Evolutionary conservation across 1,140 invertebrate species (phyloP).

Genomic region (Charaxes varanes): DNA sequence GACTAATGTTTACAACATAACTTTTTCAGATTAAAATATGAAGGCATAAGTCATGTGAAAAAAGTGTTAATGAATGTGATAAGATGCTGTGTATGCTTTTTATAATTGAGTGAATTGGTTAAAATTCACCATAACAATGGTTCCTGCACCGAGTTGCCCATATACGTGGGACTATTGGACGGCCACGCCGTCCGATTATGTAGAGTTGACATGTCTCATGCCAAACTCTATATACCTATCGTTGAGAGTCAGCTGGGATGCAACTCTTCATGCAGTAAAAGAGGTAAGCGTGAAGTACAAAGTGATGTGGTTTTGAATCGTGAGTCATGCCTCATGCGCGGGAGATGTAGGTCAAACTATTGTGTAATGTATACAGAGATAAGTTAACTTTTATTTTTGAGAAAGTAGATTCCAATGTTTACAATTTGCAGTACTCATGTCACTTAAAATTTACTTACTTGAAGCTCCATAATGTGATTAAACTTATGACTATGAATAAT

Average conservation of each 20-base stretch:
- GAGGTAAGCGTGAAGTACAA: no score
- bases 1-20: constrained; percentile 40
- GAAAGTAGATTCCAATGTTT: constrained; percentile 56
- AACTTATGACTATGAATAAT: no score
- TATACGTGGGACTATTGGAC: constrained; percentile 80
- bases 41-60: constrained; percentile 38
- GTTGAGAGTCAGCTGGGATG: constrained; percentile 80
- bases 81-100: constrained; percentile 46
- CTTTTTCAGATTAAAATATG: constrained; percentile 51
- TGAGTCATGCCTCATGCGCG: constrained; percentile 38
- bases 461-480: not conserved
- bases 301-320: no score
- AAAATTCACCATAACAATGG: constrained; percentile 74
- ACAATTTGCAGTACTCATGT: constrained; percentile 21
- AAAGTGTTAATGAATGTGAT: constrained; percentile 45
- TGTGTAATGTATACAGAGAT: constrained; percentile 25
- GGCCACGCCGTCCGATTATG: constrained; percentile 75
- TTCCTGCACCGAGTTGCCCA: constrained; percentile 76
- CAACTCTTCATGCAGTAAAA: constrained; percentile 88
- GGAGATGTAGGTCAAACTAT: not conserved
- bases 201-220: constrained; percentile 87
- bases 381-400: constrained; percentile 48
- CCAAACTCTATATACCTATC: constrained; percentile 88
- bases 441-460: not conserved
- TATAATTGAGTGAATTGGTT: constrained; percentile 47